Evolutionary conservation across 2,888 invertebrate genomes (phyloP), one percentile per base, ranked within the genome.

Genomic region (Flabesymbios commensalis): DNA sequence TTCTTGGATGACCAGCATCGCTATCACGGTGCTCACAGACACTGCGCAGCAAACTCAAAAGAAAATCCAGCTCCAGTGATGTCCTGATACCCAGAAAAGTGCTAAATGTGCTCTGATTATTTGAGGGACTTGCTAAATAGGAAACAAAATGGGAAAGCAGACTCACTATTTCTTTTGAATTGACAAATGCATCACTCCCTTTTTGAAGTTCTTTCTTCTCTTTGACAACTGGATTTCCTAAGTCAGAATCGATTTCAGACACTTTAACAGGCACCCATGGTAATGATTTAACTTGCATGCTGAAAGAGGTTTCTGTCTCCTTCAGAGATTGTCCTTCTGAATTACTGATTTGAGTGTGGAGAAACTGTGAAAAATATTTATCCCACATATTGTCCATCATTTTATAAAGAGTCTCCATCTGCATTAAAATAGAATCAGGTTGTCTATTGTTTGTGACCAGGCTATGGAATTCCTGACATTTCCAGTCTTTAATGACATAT

Each of bases 231-330:
- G n/a, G n/a, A n/a, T n/a, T n/a, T n/a, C n/a, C n/a, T n/a, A n/a
- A n/a, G n/a, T n/a, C n/a, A n/a, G n/a, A n/a, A n/a, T n/a, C n/a
- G n/a, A n/a, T n/a, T n/a, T n/a, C n/a, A n/a, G n/a, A n/a, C n/a
- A n/a, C 42, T 41, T 19, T 33, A 5, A 73, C 73, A 10, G 79
- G 80, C 26, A 79, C 56, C 80, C 80, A 80, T 10, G 60, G 53
- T 17, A 70, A 47, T 2, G 64, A 65, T 41, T 67, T 64, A 33
- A 80, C 66, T 42, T 70, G 52, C 22, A 77, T 69, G 56, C 72
- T 69, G 56, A 80, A 77, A 0, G 80, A 78, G 0, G 77, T 72
- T 2, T 70, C 69, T 3, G 73, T 71, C 19, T 59, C 57, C 19
- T 63, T 52, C 4, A 74, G 58, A 1, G 33, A 52, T 17, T 64